Evolutionary conservation across 2,888 invertebrate species (phyloP).

Genomic region (Zhengitettix transpicula): DNA sequence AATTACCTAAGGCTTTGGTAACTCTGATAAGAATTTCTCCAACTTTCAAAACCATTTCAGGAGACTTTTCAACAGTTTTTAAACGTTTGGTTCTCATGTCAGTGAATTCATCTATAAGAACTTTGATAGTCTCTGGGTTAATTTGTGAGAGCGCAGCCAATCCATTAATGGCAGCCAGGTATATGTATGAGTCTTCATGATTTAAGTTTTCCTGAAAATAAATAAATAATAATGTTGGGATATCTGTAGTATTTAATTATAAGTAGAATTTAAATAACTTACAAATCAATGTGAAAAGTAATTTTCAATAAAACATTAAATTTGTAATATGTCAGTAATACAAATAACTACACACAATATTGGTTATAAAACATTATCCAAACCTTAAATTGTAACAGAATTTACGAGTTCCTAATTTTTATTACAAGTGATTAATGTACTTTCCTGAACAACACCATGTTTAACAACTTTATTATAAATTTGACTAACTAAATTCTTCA

Average conservation of each 20-base stretch:
- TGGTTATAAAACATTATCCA: too few species aligned
- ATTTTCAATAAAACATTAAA: too few species aligned
- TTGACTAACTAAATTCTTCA: slow-evolving; percentile 19
- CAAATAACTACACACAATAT: too few species aligned
- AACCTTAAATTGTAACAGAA: too few species aligned
- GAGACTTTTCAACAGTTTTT: slow-evolving; percentile 24
- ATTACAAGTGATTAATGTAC: background rate
- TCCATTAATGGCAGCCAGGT: slow-evolving; percentile 61
- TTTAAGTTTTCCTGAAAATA: slow-evolving; percentile 48
- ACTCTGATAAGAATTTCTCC: slow-evolving; percentile 66
- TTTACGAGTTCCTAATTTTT: too few species aligned
- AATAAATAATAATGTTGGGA: background rate
- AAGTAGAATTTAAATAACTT: too few species aligned
- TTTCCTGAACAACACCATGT: slow-evolving; percentile 16
- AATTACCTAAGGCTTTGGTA: slow-evolving; percentile 49
- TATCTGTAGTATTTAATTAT: too few species aligned
- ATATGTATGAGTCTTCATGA: slow-evolving; percentile 67
- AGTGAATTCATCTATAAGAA: slow-evolving; percentile 50
- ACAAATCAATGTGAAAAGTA: too few species aligned
- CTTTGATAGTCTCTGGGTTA: slow-evolving; percentile 45
- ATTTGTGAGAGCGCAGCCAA: slow-evolving; percentile 47
- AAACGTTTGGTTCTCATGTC: slow-evolving; percentile 19
- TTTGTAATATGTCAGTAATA: too few species aligned
- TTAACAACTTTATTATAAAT: slow-evolving; percentile 21
- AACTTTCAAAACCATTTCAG: slow-evolving; percentile 54